Conservation (phyloP, 1,140 invertebrate genomes). For the Meteorus sp. region DNA sequence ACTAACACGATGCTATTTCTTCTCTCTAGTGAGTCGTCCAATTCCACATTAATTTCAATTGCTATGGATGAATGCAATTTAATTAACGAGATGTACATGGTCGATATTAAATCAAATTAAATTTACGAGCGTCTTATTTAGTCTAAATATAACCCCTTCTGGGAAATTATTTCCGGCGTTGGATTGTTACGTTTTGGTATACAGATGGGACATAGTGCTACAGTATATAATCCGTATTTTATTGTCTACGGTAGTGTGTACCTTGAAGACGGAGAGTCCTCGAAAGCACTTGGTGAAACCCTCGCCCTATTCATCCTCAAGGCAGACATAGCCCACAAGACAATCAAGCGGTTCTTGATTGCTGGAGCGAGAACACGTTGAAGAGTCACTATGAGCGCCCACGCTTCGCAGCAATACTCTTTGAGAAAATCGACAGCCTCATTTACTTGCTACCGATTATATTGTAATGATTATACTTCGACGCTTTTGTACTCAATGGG, state of each 20-base stretch:
- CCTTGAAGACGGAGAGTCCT: conserved; percentile 18
- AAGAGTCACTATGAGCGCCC: conserved; percentile 16
- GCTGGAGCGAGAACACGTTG: conserved; percentile 23
- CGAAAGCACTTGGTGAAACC: conserved; percentile 10
- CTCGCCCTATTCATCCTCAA: conserved; percentile 18
- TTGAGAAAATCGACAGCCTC: conserved; percentile 12
- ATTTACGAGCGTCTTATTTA: too few species aligned
- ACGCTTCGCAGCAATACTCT: not conserved
- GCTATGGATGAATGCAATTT: too few species aligned
- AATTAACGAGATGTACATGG: too few species aligned
- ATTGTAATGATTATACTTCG: too few species aligned
- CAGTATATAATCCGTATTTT: conserved; percentile 26
- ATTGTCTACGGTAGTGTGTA: conserved; percentile 24
- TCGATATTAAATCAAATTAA: too few species aligned
- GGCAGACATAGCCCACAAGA: conserved; percentile 35
- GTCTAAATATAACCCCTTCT: not conserved
- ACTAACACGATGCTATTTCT: too few species aligned
- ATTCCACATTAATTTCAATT: too few species aligned
- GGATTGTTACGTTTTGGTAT: too few species aligned
- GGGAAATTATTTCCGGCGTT: not conserved
- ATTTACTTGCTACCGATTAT: too few species aligned
- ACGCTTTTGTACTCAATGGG: too few species aligned
- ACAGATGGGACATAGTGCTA: not conserved
- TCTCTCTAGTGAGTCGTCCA: too few species aligned
- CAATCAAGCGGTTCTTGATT: conserved; percentile 40